These are phyloP conservation scores for Euschistus heros DNA, from an alignment of 1,140 invertebrate genomes.

Conservation along the genomic window DNA sequence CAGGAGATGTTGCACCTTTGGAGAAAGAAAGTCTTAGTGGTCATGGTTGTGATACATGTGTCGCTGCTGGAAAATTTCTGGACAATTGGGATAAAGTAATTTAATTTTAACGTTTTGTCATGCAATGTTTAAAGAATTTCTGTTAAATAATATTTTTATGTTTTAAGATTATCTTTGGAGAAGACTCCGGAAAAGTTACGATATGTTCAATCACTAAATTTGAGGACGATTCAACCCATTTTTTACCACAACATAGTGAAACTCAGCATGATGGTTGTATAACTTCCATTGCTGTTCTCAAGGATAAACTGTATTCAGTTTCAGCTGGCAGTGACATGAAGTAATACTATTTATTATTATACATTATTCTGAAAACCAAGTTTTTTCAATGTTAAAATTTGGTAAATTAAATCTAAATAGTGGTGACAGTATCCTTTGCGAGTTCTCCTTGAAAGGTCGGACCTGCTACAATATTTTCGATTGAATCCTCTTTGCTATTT, in stretches of 20 bases:
- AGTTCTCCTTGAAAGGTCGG: no score
- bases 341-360: conserved; percentile 21
- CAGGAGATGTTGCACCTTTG: conserved; percentile 25
- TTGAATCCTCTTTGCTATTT: no score
- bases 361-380: no score
- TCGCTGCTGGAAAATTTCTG: conserved; percentile 30
- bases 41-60: conserved; percentile 27
- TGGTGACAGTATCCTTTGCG: no score
- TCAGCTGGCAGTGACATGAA: conserved; percentile 28
- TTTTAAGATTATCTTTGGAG: conserved; percentile 29
- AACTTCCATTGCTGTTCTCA: conserved; percentile 25
- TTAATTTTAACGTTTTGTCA: not conserved
- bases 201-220: conserved; percentile 25
- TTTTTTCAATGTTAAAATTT: no score
- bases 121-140: not conserved
- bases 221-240: conserved; percentile 26
- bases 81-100: conserved; percentile 26
- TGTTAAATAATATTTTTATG: conserved; percentile 12
- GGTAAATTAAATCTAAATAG: no score
- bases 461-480: no score
- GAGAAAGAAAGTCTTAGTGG: conserved; percentile 28
- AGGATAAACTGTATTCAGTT: conserved; percentile 25
- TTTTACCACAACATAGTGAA: conserved; percentile 21
- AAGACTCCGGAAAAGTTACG: conserved; percentile 29
- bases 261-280: conserved; percentile 31